A percentile compares a stretch with the other conserved stretches of the same genome.
These are phyloP conservation scores for Calonectris borealis DNA, from an alignment of 2,113 vertebrate species.

Conservation along the genomic window DNA sequence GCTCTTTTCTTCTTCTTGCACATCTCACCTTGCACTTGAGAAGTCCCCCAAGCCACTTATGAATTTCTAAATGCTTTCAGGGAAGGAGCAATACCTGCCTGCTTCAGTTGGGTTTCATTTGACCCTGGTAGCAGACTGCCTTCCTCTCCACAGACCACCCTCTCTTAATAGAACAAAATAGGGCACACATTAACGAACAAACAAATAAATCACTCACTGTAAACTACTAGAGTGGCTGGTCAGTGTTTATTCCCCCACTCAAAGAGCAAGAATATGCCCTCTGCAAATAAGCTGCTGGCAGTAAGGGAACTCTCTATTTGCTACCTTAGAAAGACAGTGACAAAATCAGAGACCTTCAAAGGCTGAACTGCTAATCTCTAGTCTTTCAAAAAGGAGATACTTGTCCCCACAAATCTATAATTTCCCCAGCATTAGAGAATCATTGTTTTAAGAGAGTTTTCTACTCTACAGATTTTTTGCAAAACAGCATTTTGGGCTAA, in stretches of 20 bases:
- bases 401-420: background rate
- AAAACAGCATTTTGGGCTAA: background rate
- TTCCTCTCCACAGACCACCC: background rate
- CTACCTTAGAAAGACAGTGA: background rate
- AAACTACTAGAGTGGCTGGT: background rate
- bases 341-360: background rate
- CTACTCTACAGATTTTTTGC: background rate
- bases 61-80: background rate
- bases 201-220: background rate
- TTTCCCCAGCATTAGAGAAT: background rate
- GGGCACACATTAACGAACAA: background rate
- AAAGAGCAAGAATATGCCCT: background rate
- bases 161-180: background rate
- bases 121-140: background rate
- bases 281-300: background rate
- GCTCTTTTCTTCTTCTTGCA: background rate
- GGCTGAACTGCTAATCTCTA: background rate
- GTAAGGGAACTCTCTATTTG: background rate
- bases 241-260: background rate
- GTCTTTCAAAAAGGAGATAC: background rate
- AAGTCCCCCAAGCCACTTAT: background rate
- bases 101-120: background rate
- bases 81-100: background rate
- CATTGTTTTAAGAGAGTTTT: background rate
- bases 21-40: background rate